These are phyloP conservation scores for Piscicola geometra DNA, from an alignment of 2,888 invertebrate genomes.

Conservation along the genomic window DNA sequence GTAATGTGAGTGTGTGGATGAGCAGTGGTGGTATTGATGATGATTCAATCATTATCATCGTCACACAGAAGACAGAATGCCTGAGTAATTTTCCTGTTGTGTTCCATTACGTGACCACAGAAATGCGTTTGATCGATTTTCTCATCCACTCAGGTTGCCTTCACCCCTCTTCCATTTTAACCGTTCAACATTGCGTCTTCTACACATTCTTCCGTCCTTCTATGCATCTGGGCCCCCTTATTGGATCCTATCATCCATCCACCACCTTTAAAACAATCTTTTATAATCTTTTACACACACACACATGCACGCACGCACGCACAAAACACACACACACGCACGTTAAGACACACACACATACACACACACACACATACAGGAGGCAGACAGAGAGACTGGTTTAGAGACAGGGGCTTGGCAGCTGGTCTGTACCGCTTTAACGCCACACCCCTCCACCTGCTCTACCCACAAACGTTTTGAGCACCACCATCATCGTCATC, in stretches of 20 bases:
- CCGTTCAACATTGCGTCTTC: background rate
- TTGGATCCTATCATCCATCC: background rate
- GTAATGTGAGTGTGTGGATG: conserved; percentile 39
- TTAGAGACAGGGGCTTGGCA: background rate
- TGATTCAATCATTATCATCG: too few relatives aligned
- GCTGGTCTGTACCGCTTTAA: background rate
- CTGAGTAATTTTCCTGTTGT: conserved; percentile 31
- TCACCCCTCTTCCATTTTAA: background rate
- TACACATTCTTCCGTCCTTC: too few relatives aligned
- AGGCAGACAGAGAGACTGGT: too few relatives aligned
- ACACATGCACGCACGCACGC: too few relatives aligned
- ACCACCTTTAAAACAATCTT: background rate
- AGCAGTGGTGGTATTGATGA: too few relatives aligned
- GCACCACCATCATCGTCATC: too few relatives aligned
- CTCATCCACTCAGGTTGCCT: background rate
- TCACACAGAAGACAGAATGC: conserved; percentile 13
- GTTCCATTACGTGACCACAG: conserved; percentile 21
- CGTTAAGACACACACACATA: too few relatives aligned
- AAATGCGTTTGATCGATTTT: conserved; percentile 28
- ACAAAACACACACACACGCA: too few relatives aligned
- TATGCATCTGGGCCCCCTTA: background rate
- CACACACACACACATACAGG: background rate
- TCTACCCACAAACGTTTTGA: background rate
- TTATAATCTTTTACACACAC: background rate
- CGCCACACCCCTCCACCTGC: background rate